These are phyloP conservation scores for Drosophila tristis DNA, from an alignment of 1,140 invertebrate genomes.

Conservation along the genomic window DNA sequence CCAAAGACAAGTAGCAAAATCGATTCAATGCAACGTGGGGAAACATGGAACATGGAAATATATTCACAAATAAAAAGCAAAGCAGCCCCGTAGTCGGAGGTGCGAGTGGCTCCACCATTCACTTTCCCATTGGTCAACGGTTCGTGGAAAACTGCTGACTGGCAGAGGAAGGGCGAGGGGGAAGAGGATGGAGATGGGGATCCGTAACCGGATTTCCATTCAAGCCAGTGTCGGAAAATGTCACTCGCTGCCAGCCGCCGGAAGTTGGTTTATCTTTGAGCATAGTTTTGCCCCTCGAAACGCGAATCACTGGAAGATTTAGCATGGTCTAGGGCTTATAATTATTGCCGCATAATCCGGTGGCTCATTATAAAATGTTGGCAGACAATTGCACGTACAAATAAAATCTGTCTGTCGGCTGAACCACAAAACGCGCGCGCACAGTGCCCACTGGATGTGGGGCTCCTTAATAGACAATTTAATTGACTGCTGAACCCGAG, in stretches of 20 bases:
- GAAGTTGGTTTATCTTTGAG: slow-evolving; percentile 62
- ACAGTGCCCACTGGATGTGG: slow-evolving; percentile 7
- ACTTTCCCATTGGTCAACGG: too few species aligned
- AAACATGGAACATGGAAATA: too few species aligned
- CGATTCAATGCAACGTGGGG: too few species aligned
- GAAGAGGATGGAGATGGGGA: not conserved
- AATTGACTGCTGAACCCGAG: slow-evolving; percentile 38
- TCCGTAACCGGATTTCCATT: slow-evolving; percentile 47
- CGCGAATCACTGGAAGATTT: not conserved
- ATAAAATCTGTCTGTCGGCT: slow-evolving; percentile 40
- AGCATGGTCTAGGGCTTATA: slow-evolving; percentile 34
- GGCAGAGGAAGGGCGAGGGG: too few species aligned
- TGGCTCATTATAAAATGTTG: slow-evolving; percentile 66
- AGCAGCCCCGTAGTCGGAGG: too few species aligned
- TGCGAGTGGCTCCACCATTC: too few species aligned
- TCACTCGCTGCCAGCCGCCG: slow-evolving; percentile 43
- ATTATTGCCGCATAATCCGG: slow-evolving; percentile 62
- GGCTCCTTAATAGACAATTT: slow-evolving; percentile 58
- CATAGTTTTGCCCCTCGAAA: not conserved
- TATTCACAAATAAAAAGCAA: too few species aligned
- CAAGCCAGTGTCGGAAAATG: slow-evolving; percentile 53
- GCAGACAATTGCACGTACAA: slow-evolving; percentile 8
- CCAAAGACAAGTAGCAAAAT: too few species aligned
- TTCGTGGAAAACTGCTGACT: not conserved
- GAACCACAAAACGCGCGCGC: not conserved